These are phyloP conservation scores for Folsomia candida DNA, from an alignment of 2,888 invertebrate genomes.

Conservation along the genomic window DNA sequence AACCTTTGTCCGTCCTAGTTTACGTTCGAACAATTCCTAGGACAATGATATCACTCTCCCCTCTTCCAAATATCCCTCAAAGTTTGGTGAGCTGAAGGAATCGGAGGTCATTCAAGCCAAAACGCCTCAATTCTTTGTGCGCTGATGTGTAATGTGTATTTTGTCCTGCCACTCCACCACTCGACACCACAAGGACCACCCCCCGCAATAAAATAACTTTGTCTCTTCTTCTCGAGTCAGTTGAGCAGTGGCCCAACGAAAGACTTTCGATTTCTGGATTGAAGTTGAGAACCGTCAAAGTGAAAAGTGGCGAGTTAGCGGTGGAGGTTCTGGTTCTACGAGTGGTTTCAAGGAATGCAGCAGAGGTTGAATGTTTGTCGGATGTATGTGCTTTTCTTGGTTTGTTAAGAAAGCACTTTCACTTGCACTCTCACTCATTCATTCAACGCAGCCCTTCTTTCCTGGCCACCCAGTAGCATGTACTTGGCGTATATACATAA, in stretches of 20 bases:
- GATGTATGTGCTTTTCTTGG: not conserved
- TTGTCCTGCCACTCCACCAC: not conserved
- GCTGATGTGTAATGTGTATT: not conserved
- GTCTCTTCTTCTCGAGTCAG: not conserved
- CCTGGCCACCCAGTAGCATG: no score
- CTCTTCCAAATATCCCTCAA: not conserved
- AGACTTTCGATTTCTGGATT: not conserved
- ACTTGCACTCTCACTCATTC: slow-evolving; percentile 1
- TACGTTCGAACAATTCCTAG: not conserved
- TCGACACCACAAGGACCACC: not conserved
- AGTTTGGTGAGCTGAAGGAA: not conserved
- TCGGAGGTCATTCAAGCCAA: slow-evolving; percentile 10
- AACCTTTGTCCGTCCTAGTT: not conserved
- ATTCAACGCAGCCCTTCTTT: not conserved
- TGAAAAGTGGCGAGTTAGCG: not conserved
- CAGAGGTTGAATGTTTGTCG: not conserved
- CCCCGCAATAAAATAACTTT: slow-evolving; percentile 6
- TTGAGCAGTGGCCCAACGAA: not conserved
- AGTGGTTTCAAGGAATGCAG: not conserved
- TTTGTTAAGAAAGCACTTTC: slow-evolving; percentile 8
- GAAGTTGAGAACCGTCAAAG: not conserved
- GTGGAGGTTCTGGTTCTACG: no score
- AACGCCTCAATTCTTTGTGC: slow-evolving; percentile 5
- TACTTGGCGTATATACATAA: no score
- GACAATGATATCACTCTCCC: not conserved